Evolutionary conservation across 2,797 vertebrate genomes (phyloP).

Genomic region (Chelidonichthys spinosus): DNA sequence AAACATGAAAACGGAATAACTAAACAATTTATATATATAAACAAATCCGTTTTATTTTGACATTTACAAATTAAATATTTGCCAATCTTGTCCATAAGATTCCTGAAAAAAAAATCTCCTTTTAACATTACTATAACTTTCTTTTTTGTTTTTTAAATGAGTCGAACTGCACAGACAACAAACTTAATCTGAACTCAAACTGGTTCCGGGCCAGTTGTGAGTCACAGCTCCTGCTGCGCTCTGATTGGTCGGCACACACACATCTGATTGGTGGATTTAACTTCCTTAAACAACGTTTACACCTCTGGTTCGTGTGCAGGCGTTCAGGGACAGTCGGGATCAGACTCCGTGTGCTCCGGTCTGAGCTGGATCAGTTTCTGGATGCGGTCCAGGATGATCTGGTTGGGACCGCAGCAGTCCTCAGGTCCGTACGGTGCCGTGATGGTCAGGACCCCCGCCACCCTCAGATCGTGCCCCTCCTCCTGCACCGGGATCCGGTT

Average conservation of each 20-base stretch:
- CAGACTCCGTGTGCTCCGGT: background rate
- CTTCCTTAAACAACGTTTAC: background rate
- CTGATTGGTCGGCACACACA: background rate
- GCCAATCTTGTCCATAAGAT: background rate
- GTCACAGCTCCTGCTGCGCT: background rate
- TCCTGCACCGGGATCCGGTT: constrained; percentile 90
- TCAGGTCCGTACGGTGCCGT: constrained; percentile 88
- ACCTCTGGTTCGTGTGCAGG: background rate
- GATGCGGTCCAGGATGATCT: constrained; percentile 89
- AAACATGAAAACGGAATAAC: background rate
- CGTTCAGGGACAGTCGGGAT: background rate
- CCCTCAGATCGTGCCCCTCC: constrained; percentile 82
- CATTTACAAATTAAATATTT: background rate
- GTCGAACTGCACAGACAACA: background rate
- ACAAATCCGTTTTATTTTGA: background rate
- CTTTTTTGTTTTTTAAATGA: background rate
- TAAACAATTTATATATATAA: background rate
- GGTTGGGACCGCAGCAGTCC: constrained; percentile 91
- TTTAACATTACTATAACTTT: background rate
- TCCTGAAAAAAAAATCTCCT: background rate
- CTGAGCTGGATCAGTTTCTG: background rate
- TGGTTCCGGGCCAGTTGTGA: background rate
- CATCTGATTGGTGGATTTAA: background rate
- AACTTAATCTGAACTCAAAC: background rate
- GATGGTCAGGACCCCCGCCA: constrained; percentile 89